Conservation (phyloP, 2,888 invertebrate species). For the Gonocerus acuteangulatus region DNA sequence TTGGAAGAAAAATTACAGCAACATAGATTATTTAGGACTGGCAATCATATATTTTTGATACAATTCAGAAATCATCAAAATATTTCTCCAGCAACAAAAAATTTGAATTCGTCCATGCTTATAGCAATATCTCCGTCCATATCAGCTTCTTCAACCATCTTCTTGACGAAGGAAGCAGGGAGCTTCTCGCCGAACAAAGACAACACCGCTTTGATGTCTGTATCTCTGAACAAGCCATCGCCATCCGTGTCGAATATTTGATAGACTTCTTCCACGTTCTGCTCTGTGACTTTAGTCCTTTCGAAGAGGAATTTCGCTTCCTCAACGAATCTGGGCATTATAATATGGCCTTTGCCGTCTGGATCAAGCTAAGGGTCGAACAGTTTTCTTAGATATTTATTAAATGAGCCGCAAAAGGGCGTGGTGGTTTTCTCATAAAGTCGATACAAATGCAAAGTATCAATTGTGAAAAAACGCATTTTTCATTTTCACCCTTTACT, state of each 20-base stretch:
- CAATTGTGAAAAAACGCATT: too few species aligned
- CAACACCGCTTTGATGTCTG: neutral
- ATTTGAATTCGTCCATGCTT: neutral
- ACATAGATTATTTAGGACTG: too few species aligned
- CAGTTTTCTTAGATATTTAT: neutral
- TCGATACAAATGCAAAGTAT: too few species aligned
- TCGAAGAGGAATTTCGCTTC: neutral
- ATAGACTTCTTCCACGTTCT: neutral
- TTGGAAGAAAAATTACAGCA: too few species aligned
- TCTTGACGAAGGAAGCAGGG: neutral
- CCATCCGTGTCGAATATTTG: neutral
- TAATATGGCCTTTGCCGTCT: neutral
- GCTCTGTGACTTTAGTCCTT: neutral
- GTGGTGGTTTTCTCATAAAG: neutral
- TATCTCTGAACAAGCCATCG: neutral
- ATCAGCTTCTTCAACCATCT: constrained; percentile 1
- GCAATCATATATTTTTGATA: too few species aligned
- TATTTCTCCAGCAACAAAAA: neutral
- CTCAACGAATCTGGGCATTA: neutral
- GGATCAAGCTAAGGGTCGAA: constrained; percentile 7
- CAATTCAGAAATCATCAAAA: too few species aligned
- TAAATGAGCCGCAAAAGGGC: neutral
- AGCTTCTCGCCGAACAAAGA: neutral
- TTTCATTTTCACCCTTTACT: too few species aligned
- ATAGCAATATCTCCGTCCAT: constrained; percentile 3